Base-by-base conservation (phyloP, 2,888 invertebrate species). In the Sphaeridia pumilis region DNA sequence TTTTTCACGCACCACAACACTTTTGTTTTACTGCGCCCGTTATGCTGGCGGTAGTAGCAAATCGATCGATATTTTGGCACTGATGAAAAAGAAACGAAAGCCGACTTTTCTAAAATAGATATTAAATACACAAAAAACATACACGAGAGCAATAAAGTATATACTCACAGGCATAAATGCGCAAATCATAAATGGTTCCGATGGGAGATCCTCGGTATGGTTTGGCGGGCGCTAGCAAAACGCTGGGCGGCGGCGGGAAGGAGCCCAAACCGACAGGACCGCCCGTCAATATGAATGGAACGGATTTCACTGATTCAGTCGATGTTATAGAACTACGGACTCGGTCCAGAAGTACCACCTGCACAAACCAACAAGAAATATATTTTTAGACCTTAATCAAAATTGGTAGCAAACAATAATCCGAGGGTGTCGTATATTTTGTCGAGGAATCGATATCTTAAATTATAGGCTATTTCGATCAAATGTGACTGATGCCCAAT, bases 151-250 rank as follows among this genome's bases (percentile, higher is more conserved):
- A 31, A 7, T 10, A 31, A 14, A 31, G 31, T 14, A 31, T 34
- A 28, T 22, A 73, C 80, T 79, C 74, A 87, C 88, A 87, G 55
- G 86, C 80, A 69, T 83, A 89, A 60, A 86, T 85, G 67, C 87
- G 77, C 45, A 90, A 81, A 67, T 90, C 89, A 67, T 90, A 90
- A 52, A 87, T 88, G 46, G 88, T 89, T 10, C 90, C 90, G 47
- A 90, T 88, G 0, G 89, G 89, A 1, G 88, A 87, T 0, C 90
- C 90, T 60, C 82, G 83, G 73, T 90, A 90, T 68, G 87, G 85
- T 70, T 89, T 88, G 2, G 89, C 89, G 0, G 89, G 89, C 21
- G 88, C 87, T 62, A 90, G 74, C 69, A 88, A 87, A 41, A 90
- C 88, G 67, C 87, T 88, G 21, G 89, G 89, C n/a, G 89, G 89